Conservation (phyloP, 2,888 invertebrate species). For the Spisula subtruncata region DNA sequence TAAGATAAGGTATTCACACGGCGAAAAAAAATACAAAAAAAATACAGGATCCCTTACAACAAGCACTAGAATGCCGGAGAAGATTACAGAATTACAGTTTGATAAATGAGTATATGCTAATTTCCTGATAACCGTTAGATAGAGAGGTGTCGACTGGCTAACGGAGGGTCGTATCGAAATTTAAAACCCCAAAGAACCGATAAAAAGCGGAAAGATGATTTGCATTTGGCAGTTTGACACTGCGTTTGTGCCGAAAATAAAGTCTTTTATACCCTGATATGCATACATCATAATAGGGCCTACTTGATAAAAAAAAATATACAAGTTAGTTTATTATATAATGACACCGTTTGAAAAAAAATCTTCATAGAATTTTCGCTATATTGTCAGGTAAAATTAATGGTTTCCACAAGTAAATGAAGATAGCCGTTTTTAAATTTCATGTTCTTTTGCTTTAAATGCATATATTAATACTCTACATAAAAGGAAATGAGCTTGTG, state of each 20-base stretch:
- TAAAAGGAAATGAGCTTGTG: not conserved
- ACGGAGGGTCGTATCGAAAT: constrained; percentile 45
- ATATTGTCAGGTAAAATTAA: constrained; percentile 33
- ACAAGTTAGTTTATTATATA: not conserved
- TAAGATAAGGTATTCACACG: constrained; percentile 41
- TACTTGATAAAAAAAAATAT: not conserved
- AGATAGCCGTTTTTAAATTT: not conserved
- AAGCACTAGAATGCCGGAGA: constrained; percentile 30
- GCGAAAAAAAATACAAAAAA: too few relatives aligned
- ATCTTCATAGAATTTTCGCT: not conserved
- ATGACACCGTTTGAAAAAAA: not conserved
- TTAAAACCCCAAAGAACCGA: constrained; percentile 31
- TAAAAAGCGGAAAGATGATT: constrained; percentile 30
- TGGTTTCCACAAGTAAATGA: not conserved
- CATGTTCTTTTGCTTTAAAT: not conserved
- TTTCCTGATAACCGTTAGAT: constrained; percentile 58
- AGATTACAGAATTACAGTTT: constrained; percentile 63
- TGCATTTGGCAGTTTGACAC: constrained; percentile 36
- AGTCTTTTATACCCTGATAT: not conserved
- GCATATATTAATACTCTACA: not conserved
- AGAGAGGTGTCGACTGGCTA: constrained; percentile 47
- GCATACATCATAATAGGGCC: constrained; percentile 17
- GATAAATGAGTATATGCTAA: constrained; percentile 69
- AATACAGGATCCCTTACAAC: constrained; percentile 27
- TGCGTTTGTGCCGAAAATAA: constrained; percentile 30